Percentiles rank a stretch among this genome's conserved stretches.
These are phyloP conservation scores for Etheostoma nigrum DNA, from an alignment of 2,797 vertebrate genomes.

Conservation along the genomic window DNA sequence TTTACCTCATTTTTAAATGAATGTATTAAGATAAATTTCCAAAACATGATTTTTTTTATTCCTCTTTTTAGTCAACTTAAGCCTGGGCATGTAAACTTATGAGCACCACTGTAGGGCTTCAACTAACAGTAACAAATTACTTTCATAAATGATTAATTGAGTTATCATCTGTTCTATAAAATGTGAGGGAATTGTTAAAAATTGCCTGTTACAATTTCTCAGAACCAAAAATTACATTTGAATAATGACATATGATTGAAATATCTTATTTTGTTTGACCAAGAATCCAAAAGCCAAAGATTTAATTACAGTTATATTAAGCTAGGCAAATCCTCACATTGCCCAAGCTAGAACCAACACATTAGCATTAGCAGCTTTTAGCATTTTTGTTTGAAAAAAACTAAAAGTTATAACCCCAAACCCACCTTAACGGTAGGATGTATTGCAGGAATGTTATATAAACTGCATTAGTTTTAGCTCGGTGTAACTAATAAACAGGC, in stretches of 20 bases:
- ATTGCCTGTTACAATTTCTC: neutral
- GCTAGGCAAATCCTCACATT: neutral
- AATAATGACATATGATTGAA: neutral
- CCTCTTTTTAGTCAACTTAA: no score
- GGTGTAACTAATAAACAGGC: neutral
- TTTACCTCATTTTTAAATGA: no score
- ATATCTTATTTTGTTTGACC: neutral
- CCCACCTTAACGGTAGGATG: neutral
- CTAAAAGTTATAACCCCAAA: neutral
- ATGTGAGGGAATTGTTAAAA: neutral
- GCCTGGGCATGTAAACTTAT: no score
- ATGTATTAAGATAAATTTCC: no score
- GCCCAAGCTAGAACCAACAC: neutral
- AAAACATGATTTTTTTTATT: no score
- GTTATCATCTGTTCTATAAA: neutral
- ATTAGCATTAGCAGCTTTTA: neutral
- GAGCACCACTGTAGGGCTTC: no score
- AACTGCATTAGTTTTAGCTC: neutral
- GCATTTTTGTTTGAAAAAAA: neutral
- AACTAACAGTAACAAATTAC: no score
- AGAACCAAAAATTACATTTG: neutral
- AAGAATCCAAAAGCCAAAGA: neutral
- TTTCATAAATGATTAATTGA: neutral
- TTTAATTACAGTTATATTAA: neutral
- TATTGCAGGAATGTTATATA: no score